A percentile compares a stretch with the other conserved stretches of the same genome.
phyloP scores from a whole-genome alignment of 2,113 vertebrate species.

The Todiramphus chloris region DNA sequence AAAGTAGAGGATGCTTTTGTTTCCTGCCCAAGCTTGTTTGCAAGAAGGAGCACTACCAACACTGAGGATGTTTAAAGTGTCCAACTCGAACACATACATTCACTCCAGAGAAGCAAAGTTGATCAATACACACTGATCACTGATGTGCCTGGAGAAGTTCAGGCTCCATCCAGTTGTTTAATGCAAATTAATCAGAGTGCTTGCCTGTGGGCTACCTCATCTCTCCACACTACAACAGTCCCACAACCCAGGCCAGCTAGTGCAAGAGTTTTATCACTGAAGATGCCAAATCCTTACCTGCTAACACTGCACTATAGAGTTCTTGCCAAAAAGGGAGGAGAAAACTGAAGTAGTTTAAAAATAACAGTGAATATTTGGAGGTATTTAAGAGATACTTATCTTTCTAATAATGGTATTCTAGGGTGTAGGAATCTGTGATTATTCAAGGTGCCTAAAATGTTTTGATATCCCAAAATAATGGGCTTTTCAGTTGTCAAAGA shows the following conservation, averaged over 20 bases:
- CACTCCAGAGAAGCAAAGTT: background rate
- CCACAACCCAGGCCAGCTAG: background rate
- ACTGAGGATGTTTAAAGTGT: background rate
- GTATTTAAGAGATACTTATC: background rate
- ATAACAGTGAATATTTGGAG: background rate
- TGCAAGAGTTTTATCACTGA: background rate
- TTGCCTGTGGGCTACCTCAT: background rate
- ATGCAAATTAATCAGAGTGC: background rate
- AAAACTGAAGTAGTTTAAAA: background rate
- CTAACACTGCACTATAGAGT: background rate
- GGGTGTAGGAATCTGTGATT: background rate
- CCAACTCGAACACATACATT: background rate
- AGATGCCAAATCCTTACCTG: slow-evolving; percentile 6
- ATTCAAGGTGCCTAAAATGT: background rate
- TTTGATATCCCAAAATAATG: background rate
- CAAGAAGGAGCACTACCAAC: background rate
- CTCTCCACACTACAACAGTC: background rate
- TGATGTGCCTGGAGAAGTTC: background rate
- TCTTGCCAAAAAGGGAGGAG: background rate
- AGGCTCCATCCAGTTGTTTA: background rate
- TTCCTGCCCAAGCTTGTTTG: background rate
- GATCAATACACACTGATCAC: background rate
- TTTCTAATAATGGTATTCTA: background rate
- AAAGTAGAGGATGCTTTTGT: background rate
- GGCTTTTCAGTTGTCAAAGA: background rate